phyloP scores from a whole-genome alignment of 2,113 vertebrate species.

The Pitta sordida region DNA sequence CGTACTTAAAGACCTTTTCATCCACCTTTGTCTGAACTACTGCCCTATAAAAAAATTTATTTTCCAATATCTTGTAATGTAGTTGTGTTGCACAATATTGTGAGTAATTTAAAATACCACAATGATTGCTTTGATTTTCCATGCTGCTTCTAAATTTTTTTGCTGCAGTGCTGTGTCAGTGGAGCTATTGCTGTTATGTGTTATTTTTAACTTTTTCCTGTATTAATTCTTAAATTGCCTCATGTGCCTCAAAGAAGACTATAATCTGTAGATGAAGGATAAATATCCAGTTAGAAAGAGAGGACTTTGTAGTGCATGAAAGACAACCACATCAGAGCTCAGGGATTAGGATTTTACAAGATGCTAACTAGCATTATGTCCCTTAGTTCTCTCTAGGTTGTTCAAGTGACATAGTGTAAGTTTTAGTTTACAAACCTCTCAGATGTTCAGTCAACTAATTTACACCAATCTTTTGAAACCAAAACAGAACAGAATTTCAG shows the following conservation, averaged over 20 bases:
- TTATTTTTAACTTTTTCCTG: slow-evolving; percentile 18
- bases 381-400: neutral
- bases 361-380: neutral
- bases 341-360: slow-evolving; percentile 7
- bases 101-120: slow-evolving; percentile 20
- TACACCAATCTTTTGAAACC: neutral
- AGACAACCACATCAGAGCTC: neutral
- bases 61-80: neutral
- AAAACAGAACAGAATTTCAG: neutral
- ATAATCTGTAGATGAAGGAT: slow-evolving; percentile 1
- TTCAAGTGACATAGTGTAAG: neutral
- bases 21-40: neutral
- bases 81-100: neutral
- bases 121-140: neutral
- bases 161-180: neutral
- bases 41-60: neutral
- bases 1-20: neutral
- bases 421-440: neutral
- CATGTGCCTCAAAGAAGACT: neutral
- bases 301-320: neutral
- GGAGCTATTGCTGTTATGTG: slow-evolving; percentile 6
- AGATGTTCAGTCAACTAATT: neutral
- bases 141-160: slow-evolving; percentile 3
- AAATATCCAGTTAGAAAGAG: slow-evolving; percentile 37
- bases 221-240: neutral